Conservation (phyloP, 2,888 invertebrate species). For the Achlya flavicornis region DNA sequence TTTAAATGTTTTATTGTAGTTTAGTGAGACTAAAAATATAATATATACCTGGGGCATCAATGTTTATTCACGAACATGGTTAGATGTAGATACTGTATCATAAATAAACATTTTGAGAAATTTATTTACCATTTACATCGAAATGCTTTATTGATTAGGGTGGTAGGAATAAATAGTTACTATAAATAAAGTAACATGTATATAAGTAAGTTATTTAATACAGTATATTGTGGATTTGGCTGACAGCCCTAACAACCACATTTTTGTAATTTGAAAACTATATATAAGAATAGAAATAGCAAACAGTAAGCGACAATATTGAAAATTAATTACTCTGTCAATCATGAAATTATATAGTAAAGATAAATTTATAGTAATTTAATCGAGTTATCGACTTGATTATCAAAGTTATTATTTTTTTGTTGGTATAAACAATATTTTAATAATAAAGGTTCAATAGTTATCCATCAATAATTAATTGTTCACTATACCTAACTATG, state of each 20-base stretch:
- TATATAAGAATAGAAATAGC: neutral
- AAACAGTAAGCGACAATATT: neutral
- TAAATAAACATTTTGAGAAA: too few relatives aligned
- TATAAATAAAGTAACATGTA: too few relatives aligned
- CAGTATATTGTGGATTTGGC: too few relatives aligned
- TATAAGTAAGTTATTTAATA: too few relatives aligned
- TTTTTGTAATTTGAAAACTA: too few relatives aligned
- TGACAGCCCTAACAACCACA: neutral
- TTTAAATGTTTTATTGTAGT: neutral
- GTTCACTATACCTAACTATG: neutral
- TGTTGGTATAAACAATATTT: neutral
- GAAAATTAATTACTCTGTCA: neutral
- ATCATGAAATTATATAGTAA: slow-evolving; percentile 12
- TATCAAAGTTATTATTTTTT: neutral
- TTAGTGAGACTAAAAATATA: neutral
- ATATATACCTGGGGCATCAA: neutral
- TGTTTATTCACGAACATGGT: neutral
- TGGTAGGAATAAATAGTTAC: too few relatives aligned
- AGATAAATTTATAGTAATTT: slow-evolving; percentile 14
- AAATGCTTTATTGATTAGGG: neutral
- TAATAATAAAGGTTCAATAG: neutral
- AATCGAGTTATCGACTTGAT: slow-evolving; percentile 17
- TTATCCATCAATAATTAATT: neutral
- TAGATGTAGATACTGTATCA: neutral
- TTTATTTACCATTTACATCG: too few relatives aligned